Conservation (phyloP, 2,888 invertebrate genomes). For the Phytoseiulus persimilis region DNA sequence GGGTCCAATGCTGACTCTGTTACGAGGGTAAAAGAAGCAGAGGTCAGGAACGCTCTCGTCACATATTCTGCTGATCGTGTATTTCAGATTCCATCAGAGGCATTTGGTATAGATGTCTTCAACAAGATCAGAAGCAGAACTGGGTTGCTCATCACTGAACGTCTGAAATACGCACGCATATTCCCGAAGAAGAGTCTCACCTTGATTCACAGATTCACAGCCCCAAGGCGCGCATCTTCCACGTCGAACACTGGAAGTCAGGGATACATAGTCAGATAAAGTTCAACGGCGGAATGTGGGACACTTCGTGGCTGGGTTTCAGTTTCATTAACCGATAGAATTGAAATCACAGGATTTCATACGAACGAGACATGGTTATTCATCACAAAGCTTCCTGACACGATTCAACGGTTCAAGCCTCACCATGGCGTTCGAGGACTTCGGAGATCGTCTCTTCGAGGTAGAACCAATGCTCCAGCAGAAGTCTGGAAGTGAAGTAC, state of each 20-base stretch:
- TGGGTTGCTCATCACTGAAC: constrained; percentile 25
- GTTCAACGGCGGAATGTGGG: not conserved
- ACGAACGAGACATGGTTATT: constrained; percentile 33
- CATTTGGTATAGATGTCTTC: constrained; percentile 22
- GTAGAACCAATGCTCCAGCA: too few species aligned
- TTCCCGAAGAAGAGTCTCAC: too few species aligned
- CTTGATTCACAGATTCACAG: too few species aligned
- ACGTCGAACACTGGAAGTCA: not conserved
- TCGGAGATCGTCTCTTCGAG: not conserved
- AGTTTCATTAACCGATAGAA: not conserved
- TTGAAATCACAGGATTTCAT: constrained; percentile 35
- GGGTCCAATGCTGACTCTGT: too few species aligned
- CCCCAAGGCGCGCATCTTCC: too few species aligned
- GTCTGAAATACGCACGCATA: not conserved
- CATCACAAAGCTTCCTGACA: not conserved
- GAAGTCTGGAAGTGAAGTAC: not conserved
- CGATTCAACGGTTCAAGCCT: not conserved
- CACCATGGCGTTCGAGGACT: not conserved
- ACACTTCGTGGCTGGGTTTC: too few species aligned
- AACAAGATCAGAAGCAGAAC: constrained; percentile 38
- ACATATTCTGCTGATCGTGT: not conserved
- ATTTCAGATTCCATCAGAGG: not conserved
- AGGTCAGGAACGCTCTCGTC: not conserved
- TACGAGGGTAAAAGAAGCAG: not conserved
- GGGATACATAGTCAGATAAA: not conserved